phyloP scores from a whole-genome alignment of 2,888 invertebrate genomes.

The Urechis unicinctus region DNA sequence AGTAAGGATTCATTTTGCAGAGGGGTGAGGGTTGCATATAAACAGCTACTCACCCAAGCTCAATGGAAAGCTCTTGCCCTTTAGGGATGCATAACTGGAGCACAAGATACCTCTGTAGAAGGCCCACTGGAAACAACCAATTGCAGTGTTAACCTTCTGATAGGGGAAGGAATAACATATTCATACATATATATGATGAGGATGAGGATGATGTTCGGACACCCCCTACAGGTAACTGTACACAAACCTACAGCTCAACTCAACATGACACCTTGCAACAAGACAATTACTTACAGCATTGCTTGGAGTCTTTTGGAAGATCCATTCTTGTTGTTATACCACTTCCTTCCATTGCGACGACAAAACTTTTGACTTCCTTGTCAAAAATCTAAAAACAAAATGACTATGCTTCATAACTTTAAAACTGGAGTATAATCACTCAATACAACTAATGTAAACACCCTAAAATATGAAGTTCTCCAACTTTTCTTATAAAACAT shows the following conservation, averaged over 20 bases:
- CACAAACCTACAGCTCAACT: too few relatives aligned
- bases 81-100: constrained; percentile 38
- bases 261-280: too few relatives aligned
- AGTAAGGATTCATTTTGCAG: too few relatives aligned
- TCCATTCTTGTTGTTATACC: constrained; percentile 43
- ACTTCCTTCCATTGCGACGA: constrained; percentile 40
- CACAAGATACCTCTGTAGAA: constrained; percentile 42
- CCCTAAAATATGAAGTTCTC: too few relatives aligned
- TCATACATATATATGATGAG: background rate
- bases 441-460: too few relatives aligned
- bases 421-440: background rate
- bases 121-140: constrained; percentile 31
- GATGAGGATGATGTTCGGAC: background rate
- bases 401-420: background rate
- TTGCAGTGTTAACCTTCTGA: background rate
- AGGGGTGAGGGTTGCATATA: too few relatives aligned
- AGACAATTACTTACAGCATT: constrained; percentile 10
- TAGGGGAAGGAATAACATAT: background rate
- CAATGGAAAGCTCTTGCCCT: constrained; percentile 46
- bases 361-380: constrained; percentile 45
- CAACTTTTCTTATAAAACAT: background rate
- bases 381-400: constrained; percentile 31
- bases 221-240: too few relatives aligned
- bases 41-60: constrained; percentile 45
- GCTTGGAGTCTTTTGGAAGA: constrained; percentile 41